A percentile compares a stretch with the other conserved stretches of the same genome.
These are phyloP conservation scores for Ammodytes marinus DNA, from an alignment of 2,113 vertebrate species.

Conservation along the genomic window DNA sequence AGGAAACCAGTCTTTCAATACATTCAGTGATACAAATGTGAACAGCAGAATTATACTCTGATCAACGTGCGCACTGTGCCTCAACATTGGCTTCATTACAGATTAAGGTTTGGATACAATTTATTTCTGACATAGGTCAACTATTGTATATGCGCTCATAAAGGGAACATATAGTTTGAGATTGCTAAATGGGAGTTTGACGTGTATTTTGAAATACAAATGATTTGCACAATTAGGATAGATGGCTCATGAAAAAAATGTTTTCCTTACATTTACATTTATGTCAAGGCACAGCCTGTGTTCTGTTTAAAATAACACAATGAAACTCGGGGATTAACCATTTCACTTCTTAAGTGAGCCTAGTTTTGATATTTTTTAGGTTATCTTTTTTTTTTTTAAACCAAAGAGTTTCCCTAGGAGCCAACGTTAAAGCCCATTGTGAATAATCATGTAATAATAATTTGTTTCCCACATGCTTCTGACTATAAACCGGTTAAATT, in stretches of 20 bases:
- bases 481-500: slow-evolving; percentile 7
- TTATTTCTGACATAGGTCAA: not conserved
- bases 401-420: not conserved
- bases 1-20: not conserved
- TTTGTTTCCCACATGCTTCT: not conserved
- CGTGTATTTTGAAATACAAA: not conserved
- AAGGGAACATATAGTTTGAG: not conserved
- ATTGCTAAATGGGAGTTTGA: not conserved
- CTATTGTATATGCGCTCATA: not conserved
- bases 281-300: not conserved
- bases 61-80: not conserved
- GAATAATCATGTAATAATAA: not conserved
- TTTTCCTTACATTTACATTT: not conserved
- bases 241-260: not conserved
- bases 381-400: not conserved
- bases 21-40: not conserved
- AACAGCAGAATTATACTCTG: not conserved
- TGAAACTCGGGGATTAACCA: not conserved
- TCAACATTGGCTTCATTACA: not conserved
- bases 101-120: not conserved
- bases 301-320: not conserved
- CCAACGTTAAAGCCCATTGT: not conserved
- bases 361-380: not conserved
- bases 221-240: not conserved
- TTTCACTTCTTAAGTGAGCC: not conserved